A percentile compares a stretch with the other conserved stretches of the same genome.
Conservation (phyloP, 2,113 vertebrate genomes). For the Malurus elegans region DNA sequence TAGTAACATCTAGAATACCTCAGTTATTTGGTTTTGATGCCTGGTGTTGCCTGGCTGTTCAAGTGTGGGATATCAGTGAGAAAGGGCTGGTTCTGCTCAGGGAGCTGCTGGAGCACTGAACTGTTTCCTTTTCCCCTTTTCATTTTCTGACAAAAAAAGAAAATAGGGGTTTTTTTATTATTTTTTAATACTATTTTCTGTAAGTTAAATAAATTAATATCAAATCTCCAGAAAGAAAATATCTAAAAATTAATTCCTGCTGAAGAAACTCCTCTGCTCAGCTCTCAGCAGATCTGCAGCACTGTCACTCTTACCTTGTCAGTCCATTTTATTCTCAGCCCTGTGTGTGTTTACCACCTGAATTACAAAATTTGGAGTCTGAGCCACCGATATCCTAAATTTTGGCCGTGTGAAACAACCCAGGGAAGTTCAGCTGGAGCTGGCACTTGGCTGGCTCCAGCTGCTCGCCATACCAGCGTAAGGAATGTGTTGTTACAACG, state of each 20-base stretch:
- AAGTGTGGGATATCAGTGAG: not conserved
- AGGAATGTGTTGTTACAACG: fast-evolving
- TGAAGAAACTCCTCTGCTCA: not conserved
- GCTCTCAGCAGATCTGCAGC: not conserved
- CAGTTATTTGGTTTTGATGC: not conserved
- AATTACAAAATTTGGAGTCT: not conserved
- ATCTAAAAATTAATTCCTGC: not conserved
- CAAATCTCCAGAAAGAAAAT: fast-evolving
- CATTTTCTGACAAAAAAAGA: not conserved
- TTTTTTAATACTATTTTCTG: not conserved
- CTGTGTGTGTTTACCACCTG: not conserved
- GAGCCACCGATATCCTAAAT: not conserved
- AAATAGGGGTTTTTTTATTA: not conserved
- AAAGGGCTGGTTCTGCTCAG: not conserved
- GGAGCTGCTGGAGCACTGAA: not conserved
- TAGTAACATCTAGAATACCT: not conserved
- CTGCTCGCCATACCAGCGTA: not conserved
- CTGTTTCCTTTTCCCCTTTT: not conserved
- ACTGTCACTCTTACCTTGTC: fast-evolving
- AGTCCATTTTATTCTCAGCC: not conserved
- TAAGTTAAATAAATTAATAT: not conserved
- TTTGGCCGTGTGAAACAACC: not conserved
- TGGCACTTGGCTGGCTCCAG: not conserved
- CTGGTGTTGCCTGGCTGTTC: not conserved
- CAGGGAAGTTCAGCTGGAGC: not conserved